Base-by-base conservation (phyloP, 2,797 vertebrate species). In the Sebastes oblongus region DNA sequence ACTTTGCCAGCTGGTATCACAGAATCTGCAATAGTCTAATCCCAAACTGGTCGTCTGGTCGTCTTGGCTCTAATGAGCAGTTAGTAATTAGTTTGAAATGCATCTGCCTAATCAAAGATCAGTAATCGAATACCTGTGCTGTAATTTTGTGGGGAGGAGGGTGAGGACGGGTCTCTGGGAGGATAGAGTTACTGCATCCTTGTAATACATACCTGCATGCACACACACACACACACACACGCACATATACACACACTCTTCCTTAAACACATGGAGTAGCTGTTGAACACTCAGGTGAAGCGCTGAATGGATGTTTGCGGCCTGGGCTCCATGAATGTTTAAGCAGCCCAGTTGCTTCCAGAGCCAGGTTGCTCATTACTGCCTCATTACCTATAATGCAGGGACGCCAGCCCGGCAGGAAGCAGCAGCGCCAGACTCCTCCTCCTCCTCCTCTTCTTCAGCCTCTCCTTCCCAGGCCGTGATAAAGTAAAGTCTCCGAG, bases 321-420 rank as follows among this genome's bases (percentile, higher is more conserved):
- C 66, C 77, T 14, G 83, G 56, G 66, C 89, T 84, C 79, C 60
- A 94, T 99, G 79, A 97, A 99, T 97, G 96, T 98, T 99, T 98
- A 82, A 99, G 74, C 72, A 87, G 4, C 34, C 80, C 81, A n/a
- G 78, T 81, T 81, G 87, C 78, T 84, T 79, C 87, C 85, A 76
- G 77, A 87, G 87, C 86, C 85, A 86, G 84, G 80, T 74, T 72
- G 76, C 84, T 92, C 85, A 90, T 91, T 87, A 87, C 72, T 29
- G 80, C 74, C 78, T 86, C 88, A 86, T 90, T 85, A 90, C 55
- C 60, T 61, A 83, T 80, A 55, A 89, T 81, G 84, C 71, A 88
- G 79, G 75, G 58, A 73, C 62, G 36, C 34, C 71, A 50, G 74
- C 42, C 55, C 77, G 30, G 42, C 80, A 86, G 89, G 84, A 91